Evolutionary conservation across 2,888 invertebrate genomes (phyloP).

Genomic region (Acleris emargana): DNA sequence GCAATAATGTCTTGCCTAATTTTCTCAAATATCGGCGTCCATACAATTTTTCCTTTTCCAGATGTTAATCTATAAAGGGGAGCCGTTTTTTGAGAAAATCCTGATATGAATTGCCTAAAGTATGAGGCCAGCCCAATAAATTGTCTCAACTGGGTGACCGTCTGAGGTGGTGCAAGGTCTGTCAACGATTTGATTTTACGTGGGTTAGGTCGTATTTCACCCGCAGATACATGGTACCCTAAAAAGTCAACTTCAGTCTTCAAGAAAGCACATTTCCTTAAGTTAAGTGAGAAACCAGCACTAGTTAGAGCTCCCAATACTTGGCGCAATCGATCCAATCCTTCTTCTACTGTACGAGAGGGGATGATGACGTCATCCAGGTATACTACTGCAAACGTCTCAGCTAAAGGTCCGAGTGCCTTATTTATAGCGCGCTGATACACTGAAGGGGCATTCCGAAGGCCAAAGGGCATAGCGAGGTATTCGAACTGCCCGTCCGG

Average conservation of each 20-base stretch:
- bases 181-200: conserved; percentile 30
- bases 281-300: conserved; percentile 15
- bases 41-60: neutral
- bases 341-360: neutral
- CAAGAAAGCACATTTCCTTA: conserved; percentile 19
- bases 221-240: neutral
- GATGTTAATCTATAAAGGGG: too few species aligned
- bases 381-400: conserved; percentile 17
- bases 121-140: too few species aligned
- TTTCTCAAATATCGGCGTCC: neutral
- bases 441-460: conserved; percentile 50
- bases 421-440: conserved; percentile 43
- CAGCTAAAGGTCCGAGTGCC: conserved; percentile 12
- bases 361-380: conserved; percentile 16
- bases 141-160: neutral
- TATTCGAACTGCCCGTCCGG: conserved; percentile 53
- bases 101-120: too few species aligned
- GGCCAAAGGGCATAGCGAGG: conserved; percentile 53
- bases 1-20: neutral
- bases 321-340: conserved; percentile 4
- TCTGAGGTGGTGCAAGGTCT: neutral
- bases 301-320: conserved; percentile 2
- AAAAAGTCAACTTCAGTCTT: neutral
- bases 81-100: too few species aligned
- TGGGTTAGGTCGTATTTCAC: too few species aligned